These are phyloP conservation scores for Callimorpha dominula DNA, from an alignment of 2,888 invertebrate genomes.

Conservation along the genomic window DNA sequence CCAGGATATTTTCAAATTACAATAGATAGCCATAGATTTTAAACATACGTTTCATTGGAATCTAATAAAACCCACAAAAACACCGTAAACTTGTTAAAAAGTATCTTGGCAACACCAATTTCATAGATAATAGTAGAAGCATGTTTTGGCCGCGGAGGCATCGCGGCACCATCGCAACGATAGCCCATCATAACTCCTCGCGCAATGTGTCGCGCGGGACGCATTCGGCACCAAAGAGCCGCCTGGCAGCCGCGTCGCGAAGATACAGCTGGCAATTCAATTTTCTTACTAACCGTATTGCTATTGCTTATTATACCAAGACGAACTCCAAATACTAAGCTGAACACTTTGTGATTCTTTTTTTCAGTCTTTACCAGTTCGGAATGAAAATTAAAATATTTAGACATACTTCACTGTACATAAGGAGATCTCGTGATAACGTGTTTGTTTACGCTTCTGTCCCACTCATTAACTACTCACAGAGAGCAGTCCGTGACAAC, in stretches of 20 bases:
- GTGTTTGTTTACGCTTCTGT: background rate
- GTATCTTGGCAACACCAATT: slow-evolving; percentile 26
- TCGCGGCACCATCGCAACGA: slow-evolving; percentile 48
- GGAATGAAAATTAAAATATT: background rate
- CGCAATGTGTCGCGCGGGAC: slow-evolving; percentile 78
- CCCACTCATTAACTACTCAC: background rate
- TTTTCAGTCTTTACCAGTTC: background rate
- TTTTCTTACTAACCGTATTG: slow-evolving; percentile 82
- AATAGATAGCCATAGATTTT: too few species aligned
- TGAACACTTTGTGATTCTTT: slow-evolving; percentile 25
- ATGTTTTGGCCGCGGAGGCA: slow-evolving; percentile 32
- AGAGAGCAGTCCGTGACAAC: background rate
- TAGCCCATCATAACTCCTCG: slow-evolving; percentile 71
- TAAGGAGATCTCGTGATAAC: background rate
- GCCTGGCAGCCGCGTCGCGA: slow-evolving; percentile 50
- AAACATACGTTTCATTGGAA: too few species aligned
- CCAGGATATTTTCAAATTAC: too few species aligned
- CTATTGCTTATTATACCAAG: slow-evolving; percentile 57
- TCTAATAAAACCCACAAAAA: background rate
- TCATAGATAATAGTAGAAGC: slow-evolving; percentile 27
- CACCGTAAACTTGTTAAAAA: slow-evolving; percentile 7
- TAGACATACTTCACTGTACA: background rate
- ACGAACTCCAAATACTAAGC: slow-evolving; percentile 26
- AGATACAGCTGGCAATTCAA: slow-evolving; percentile 77
- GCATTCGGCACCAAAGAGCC: slow-evolving; percentile 81